phyloP scores from a whole-genome alignment of 2,113 vertebrate genomes.

The Seriola dumerili region DNA sequence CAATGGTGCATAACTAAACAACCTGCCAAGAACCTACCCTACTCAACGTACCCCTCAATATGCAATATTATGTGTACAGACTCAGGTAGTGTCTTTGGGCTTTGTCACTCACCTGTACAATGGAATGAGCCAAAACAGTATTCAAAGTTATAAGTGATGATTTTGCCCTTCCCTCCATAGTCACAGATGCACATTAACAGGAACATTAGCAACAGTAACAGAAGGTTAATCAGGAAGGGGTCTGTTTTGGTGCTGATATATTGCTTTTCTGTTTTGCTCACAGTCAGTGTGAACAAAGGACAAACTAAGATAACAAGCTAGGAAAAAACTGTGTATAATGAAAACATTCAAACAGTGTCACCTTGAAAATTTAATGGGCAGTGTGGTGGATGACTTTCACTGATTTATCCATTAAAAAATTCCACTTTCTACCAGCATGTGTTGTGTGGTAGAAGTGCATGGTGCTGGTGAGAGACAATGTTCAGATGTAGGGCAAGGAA shows the following conservation, averaged over 20 bases:
- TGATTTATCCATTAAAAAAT: background rate
- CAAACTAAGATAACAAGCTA: background rate
- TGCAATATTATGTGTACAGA: background rate
- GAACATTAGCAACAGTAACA: background rate
- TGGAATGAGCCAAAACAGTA: background rate
- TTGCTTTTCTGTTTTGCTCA: background rate
- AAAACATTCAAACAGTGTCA: background rate
- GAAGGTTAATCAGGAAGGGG: background rate
- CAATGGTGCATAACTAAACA: background rate
- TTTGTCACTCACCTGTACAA: background rate
- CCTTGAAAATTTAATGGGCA: background rate
- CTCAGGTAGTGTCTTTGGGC: background rate
- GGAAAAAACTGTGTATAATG: background rate
- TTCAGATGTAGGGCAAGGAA: conserved; percentile 27
- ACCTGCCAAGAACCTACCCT: background rate
- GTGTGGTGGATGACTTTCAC: background rate
- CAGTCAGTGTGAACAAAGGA: background rate
- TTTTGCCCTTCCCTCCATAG: background rate
- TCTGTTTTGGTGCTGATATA: background rate
- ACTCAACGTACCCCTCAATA: background rate
- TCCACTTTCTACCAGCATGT: background rate
- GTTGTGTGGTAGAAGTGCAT: background rate
- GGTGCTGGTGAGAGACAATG: background rate
- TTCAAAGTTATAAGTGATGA: background rate
- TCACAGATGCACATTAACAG: background rate